Evolutionary conservation across 2,888 invertebrate genomes (phyloP).

Genomic region (Thymelicus sylvestris): DNA sequence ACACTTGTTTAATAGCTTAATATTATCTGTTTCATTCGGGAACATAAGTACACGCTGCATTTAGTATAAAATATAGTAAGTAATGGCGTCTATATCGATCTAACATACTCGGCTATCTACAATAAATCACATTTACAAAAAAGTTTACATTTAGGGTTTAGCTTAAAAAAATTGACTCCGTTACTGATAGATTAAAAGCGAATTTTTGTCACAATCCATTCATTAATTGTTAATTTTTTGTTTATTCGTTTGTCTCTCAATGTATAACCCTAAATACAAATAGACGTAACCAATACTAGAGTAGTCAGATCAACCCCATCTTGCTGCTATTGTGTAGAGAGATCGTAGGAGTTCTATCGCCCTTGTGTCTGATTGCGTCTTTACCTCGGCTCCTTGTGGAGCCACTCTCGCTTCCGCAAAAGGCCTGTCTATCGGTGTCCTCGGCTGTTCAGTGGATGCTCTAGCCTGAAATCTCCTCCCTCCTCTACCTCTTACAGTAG

Average conservation of each 20-base stretch:
- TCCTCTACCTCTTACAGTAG: slow-evolving; percentile 64
- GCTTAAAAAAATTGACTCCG: not conserved
- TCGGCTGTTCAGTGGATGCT: slow-evolving; percentile 57
- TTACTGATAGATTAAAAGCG: not conserved
- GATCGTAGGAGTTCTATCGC: slow-evolving; percentile 93
- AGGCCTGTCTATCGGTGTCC: slow-evolving; percentile 63
- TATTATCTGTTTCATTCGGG: not conserved
- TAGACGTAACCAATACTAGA: slow-evolving; percentile 33
- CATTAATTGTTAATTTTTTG: not conserved
- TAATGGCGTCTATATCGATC: slow-evolving; percentile 38
- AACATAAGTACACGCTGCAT: slow-evolving; percentile 1
- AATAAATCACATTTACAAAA: slow-evolving; percentile 59
- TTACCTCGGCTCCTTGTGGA: slow-evolving; percentile 56
- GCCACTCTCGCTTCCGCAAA: slow-evolving; percentile 73
- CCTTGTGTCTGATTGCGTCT: slow-evolving; percentile 88
- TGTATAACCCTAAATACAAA: slow-evolving; percentile 60
- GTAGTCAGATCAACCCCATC: slow-evolving; percentile 86
- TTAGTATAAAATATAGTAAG: slow-evolving; percentile 35
- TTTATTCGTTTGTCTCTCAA: not conserved
- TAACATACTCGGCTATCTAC: slow-evolving; percentile 48
- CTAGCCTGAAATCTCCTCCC: slow-evolving; percentile 65
- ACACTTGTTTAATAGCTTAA: not conserved
- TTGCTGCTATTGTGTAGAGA: slow-evolving; percentile 92
- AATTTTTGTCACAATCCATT: not conserved
- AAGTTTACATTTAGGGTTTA: slow-evolving; percentile 55